Percentiles rank a stretch among this genome's conserved stretches.
Evolutionary conservation across 2,797 vertebrate species (phyloP).

Genomic region (Phrynocephalus guinanensis): DNA sequence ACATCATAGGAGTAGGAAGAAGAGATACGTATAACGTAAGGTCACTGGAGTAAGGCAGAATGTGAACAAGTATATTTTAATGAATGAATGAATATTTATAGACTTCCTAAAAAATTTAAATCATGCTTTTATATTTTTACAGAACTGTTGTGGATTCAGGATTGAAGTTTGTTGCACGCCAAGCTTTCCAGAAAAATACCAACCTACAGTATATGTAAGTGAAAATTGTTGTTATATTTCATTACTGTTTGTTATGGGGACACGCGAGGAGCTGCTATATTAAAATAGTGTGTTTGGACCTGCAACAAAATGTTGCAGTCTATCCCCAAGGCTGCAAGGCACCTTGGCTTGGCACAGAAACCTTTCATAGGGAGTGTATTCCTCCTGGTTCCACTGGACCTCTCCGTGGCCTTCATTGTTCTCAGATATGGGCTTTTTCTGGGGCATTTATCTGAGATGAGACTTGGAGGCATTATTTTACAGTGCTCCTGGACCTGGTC

Average conservation of each 20-base stretch:
- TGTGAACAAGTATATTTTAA: background rate
- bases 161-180: conserved; percentile 89
- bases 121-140: conserved; percentile 63
- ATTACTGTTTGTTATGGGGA: conserved; percentile 35
- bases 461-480: no score
- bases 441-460: no score
- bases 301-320: background rate
- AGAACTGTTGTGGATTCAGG: conserved; percentile 95
- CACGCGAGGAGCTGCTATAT: background rate
- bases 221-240: conserved; percentile 34
- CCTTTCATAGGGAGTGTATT: background rate
- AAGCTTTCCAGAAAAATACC: conserved; percentile 90
- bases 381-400: no score
- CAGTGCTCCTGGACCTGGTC: no score
- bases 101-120: conserved; percentile 24
- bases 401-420: no score
- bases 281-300: background rate
- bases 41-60: background rate
- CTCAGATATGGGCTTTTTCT: no score
- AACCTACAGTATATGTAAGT: conserved; percentile 96
- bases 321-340: background rate
- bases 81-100: background rate
- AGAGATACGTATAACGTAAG: background rate
- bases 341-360: background rate
- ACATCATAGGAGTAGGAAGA: no score